Base-by-base conservation (phyloP, 1,140 invertebrate genomes). In the Belonocnema kinseyi region DNA sequence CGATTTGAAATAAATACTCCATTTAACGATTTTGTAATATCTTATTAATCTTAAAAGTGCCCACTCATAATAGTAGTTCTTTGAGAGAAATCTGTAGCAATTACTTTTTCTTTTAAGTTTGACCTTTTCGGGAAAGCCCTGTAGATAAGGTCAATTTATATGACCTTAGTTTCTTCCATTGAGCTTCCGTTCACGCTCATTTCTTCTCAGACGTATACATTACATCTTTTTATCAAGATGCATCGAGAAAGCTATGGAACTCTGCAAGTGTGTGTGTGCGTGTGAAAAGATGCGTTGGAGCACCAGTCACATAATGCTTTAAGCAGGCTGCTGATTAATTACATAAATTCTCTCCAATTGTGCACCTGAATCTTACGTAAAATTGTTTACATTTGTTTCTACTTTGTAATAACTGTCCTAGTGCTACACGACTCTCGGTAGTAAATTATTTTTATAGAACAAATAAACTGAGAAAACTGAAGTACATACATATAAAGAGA, bases 311-410 rank as follows among this genome's bases (percentile, higher is more conserved):
- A 66, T 66, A 66, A 66, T 21, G 61, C 61, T 33, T 33, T 66
- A 66, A 66, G 61, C 61, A 66, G 21, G 4, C 61, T 33, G 26
- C 26, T 66, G 61, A 66, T 66, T 66, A 66, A 66, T 66, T 66
- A 66, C 61, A 66, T 66, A 66, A 66, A 66, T 66, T 66, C 61
- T 66, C 61, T 66, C 61, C 61, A 66, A 66, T 66, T 66, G 61
- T 66, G 61, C 61, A 66, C 61, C 61, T 66, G 61, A 46, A 66
- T 66, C 61, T 66, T 66, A 66, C 61, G 61, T 66, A 66, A 66
- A 66, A 66, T 66, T 66, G 61, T 66, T 66, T 66, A 66, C 33
- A 66, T 66, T 66, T 66, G 26, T 66, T 46, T 40, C 26, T 66
- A 6, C 26, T 66, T 66, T 66, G 26, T 66, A 66, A 66, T 66